These are phyloP conservation scores for Leucoma salicis DNA, from an alignment of 2,888 invertebrate genomes.

Conservation along the genomic window DNA sequence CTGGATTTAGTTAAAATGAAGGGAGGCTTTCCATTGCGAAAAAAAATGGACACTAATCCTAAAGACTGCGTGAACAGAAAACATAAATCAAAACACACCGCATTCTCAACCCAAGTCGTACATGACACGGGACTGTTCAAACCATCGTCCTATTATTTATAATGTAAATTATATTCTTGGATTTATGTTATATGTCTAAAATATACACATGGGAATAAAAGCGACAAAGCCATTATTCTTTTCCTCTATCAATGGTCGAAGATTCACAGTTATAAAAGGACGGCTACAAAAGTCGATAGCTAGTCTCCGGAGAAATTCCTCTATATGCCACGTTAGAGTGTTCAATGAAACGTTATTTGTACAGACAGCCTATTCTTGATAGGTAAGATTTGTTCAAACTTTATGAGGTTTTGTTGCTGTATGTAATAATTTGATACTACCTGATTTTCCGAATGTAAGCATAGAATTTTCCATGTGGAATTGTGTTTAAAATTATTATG, in stretches of 20 bases:
- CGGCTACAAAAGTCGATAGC: conserved; percentile 38
- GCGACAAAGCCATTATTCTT: conserved; percentile 35
- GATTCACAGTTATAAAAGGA: conserved; percentile 26
- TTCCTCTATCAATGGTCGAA: conserved; percentile 24
- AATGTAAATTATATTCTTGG: conserved; percentile 31
- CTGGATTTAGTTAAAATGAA: too few relatives aligned
- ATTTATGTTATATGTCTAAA: conserved; percentile 43
- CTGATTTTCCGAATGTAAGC: too few relatives aligned
- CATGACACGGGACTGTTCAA: too few relatives aligned
- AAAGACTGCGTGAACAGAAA: too few relatives aligned
- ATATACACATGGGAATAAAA: conserved; percentile 39
- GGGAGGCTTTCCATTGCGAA: too few relatives aligned
- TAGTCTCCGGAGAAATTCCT: conserved; percentile 40
- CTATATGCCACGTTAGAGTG: conserved; percentile 26
- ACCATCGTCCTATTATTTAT: too few relatives aligned
- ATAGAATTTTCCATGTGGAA: too few relatives aligned
- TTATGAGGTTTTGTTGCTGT: background rate
- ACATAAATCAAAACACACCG: too few relatives aligned
- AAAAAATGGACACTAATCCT: too few relatives aligned
- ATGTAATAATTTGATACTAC: too few relatives aligned
- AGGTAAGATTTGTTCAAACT: conserved; percentile 1
- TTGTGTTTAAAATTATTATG: too few relatives aligned
- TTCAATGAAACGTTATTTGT: conserved; percentile 37
- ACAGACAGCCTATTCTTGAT: conserved; percentile 30
- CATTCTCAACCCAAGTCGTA: too few relatives aligned